Evolutionary conservation across 2,797 vertebrate species (phyloP).

Genomic region (Cryptoprocta ferox): DNA sequence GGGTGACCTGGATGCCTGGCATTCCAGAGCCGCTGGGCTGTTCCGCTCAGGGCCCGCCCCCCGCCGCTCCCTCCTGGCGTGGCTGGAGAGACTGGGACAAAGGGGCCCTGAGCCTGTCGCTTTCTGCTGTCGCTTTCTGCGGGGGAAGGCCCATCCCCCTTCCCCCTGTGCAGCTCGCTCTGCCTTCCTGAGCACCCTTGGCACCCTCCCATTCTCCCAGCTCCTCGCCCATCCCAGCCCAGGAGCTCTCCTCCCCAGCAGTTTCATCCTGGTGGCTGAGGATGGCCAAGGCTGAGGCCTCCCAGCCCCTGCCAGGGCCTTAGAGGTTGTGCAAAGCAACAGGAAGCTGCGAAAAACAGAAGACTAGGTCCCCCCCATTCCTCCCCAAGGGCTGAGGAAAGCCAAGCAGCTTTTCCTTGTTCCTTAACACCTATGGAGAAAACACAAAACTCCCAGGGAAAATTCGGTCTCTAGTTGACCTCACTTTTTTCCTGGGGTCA

Average conservation of each 20-base stretch:
- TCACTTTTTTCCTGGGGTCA: background rate
- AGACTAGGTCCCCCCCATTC: background rate
- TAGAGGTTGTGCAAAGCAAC: background rate
- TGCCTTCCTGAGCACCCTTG: no score
- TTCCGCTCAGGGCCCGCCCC: slow-evolving; percentile 81
- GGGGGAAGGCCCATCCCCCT: background rate
- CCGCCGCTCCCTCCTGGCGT: background rate
- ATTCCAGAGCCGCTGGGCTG: slow-evolving; percentile 90
- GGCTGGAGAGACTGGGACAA: background rate
- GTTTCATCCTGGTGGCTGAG: background rate
- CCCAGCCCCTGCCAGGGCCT: background rate
- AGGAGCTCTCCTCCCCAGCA: background rate
- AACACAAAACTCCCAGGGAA: background rate
- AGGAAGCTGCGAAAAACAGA: background rate
- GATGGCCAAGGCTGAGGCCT: background rate
- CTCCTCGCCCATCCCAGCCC: fast-evolving
- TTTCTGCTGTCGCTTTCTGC: background rate
- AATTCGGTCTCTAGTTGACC: background rate
- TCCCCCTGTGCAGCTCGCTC: background rate
- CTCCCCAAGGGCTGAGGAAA: background rate
- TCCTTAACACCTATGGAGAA: background rate
- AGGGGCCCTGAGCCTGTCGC: background rate
- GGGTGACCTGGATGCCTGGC: slow-evolving; percentile 92
- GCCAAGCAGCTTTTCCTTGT: background rate
- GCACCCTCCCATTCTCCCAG: fast-evolving